phyloP scores from a whole-genome alignment of 2,888 invertebrate genomes.

The Zaprionus bogoriensis region DNA sequence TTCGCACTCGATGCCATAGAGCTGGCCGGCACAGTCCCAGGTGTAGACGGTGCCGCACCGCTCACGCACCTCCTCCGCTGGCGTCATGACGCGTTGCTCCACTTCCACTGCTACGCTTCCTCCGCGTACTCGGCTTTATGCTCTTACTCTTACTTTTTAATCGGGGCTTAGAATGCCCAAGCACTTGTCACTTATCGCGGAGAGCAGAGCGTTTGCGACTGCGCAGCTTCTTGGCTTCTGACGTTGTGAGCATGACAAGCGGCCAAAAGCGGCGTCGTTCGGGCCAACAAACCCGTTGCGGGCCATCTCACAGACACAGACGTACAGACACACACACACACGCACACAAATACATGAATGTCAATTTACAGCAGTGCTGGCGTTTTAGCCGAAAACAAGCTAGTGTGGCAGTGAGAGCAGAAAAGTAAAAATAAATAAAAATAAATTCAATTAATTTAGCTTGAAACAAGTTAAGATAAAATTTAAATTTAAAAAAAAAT shows the following conservation, averaged over 20 bases:
- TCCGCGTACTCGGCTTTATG: background rate
- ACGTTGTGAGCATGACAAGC: conserved; percentile 57
- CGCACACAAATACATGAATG: background rate
- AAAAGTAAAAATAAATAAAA: background rate
- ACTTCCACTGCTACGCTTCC: no score
- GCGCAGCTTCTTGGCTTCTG: conserved; percentile 61
- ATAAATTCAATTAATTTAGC: background rate
- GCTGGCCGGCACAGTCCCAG: conserved; percentile 75
- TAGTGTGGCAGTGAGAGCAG: no score
- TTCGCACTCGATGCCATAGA: conserved; percentile 74
- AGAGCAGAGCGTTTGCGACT: conserved; percentile 49
- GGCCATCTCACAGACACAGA: conserved; percentile 27
- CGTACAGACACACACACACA: conserved; percentile 3
- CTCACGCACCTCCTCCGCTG: conserved; percentile 41
- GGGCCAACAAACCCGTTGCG: conserved; percentile 64
- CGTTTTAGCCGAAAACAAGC: background rate
- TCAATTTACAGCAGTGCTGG: background rate
- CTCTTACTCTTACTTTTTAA: conserved; percentile 52
- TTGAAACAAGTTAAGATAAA: no score
- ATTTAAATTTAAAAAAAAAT: no score
- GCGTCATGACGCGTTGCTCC: conserved; percentile 11
- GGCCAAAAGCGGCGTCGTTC: conserved; percentile 17
- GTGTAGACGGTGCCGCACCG: conserved; percentile 75
- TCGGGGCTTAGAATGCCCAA: conserved; percentile 23
- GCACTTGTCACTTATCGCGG: conserved; percentile 38